phyloP scores from a whole-genome alignment of 2,888 invertebrate genomes.

The Papilio gigon region DNA sequence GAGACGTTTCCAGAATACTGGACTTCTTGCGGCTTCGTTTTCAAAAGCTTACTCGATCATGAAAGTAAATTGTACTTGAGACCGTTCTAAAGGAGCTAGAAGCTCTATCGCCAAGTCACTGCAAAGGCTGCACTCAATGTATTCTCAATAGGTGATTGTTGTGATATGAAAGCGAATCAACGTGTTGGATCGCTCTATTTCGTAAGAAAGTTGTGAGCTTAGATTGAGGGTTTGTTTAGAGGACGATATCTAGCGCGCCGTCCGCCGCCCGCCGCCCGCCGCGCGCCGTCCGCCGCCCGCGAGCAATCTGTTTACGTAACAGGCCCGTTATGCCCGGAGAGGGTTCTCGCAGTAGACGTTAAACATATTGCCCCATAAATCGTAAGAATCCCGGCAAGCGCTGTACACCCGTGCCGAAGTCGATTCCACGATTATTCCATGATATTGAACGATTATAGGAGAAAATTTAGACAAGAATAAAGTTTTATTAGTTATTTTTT shows the following conservation, averaged over 20 bases:
- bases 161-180: constrained; percentile 27
- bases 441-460: constrained; percentile 64
- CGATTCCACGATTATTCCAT: constrained; percentile 79
- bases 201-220: constrained; percentile 60
- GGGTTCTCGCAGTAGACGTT: constrained; percentile 81
- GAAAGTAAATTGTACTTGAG: too few species aligned
- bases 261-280: constrained; percentile 73
- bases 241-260: constrained; percentile 69
- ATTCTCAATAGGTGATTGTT: background rate
- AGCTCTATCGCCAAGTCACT: background rate
- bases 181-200: constrained; percentile 23
- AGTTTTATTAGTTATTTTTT: background rate
- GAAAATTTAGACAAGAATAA: constrained; percentile 11
- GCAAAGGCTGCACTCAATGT: background rate
- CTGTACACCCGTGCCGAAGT: constrained; percentile 73
- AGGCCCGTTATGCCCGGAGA: constrained; percentile 80
- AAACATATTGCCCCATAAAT: constrained; percentile 83
- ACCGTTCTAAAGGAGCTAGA: background rate
- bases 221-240: constrained; percentile 68
- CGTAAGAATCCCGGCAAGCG: constrained; percentile 78
- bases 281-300: constrained; percentile 69
- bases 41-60: background rate
- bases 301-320: constrained; percentile 82
- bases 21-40: background rate
- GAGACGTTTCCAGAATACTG: background rate